These are phyloP conservation scores for Urocyon cinereoargenteus DNA, from an alignment of 2,797 vertebrate species.

Conservation along the genomic window DNA sequence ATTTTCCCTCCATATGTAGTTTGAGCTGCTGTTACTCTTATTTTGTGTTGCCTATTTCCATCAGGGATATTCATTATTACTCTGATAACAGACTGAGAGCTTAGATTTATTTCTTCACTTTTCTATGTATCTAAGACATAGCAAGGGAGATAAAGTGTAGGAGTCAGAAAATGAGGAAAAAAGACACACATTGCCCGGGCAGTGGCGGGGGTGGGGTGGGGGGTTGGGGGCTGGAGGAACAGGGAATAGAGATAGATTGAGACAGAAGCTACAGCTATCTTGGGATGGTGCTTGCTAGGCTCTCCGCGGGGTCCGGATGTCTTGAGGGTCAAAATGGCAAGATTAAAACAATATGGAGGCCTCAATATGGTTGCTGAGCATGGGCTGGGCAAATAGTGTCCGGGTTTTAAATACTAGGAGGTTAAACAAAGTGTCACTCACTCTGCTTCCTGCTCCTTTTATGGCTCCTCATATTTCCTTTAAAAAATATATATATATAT, in stretches of 20 bases:
- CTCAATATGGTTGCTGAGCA: not conserved
- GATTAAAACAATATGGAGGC: constrained; percentile 14
- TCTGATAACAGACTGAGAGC: constrained; percentile 49
- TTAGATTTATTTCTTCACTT: constrained; percentile 43
- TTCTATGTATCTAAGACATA: constrained; percentile 6
- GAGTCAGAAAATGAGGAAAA: constrained; percentile 51
- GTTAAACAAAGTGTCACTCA: constrained; percentile 16
- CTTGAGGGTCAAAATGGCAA: constrained; percentile 32
- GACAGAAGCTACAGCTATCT: constrained; percentile 32
- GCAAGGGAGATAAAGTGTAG: constrained; percentile 10
- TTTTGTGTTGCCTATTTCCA: constrained; percentile 47
- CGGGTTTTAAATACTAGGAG: constrained; percentile 56
- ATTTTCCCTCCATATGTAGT: not conserved
- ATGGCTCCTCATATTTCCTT: not conserved
- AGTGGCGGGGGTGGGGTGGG: no score
- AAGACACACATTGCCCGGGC: not conserved
- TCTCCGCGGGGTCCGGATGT: not conserved
- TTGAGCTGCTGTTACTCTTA: not conserved
- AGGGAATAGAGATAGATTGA: not conserved
- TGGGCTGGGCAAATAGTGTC: not conserved
- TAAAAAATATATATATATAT: no score
- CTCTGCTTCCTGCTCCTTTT: not conserved
- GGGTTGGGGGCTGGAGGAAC: not conserved
- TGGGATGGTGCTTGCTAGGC: constrained; percentile 12
- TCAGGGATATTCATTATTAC: not conserved